Evolutionary conservation across 2,113 vertebrate genomes (phyloP).

Genomic region (Anser brachyrhynchus): DNA sequence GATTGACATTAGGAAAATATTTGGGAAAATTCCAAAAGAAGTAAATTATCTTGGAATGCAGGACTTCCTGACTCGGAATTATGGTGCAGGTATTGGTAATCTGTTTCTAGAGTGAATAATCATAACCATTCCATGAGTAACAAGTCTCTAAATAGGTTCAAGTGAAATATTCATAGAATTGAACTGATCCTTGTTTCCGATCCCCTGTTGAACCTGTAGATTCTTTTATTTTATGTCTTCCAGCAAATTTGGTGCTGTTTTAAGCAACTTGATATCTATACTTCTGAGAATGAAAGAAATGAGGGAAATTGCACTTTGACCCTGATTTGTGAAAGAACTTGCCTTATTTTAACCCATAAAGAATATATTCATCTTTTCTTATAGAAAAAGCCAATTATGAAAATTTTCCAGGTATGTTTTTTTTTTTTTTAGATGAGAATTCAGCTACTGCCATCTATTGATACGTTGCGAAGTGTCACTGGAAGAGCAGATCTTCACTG

Average conservation of each 20-base stretch:
- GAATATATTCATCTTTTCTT: background rate
- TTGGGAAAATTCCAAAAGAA: background rate
- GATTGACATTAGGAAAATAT: background rate
- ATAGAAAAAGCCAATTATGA: background rate
- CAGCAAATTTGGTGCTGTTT: background rate
- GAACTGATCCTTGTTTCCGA: background rate
- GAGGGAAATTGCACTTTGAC: background rate
- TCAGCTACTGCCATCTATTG: slow-evolving; percentile 63
- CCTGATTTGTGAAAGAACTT: background rate
- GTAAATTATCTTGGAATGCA: background rate
- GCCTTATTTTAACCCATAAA: background rate
- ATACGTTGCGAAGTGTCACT: slow-evolving; percentile 8
- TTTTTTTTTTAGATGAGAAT: slow-evolving; percentile 1
- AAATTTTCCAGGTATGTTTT: background rate
- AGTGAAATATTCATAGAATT: background rate
- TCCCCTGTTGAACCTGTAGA: background rate
- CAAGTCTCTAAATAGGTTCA: background rate
- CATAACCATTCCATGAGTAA: background rate
- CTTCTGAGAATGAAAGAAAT: background rate
- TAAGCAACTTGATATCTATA: background rate
- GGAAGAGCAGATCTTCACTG: background rate
- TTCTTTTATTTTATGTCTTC: background rate
- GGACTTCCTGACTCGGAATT: background rate
- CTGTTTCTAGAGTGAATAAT: background rate
- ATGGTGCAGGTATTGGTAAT: background rate